Percentiles rank a stretch among this genome's conserved stretches.
These are phyloP conservation scores for Cladopsammia gracilis DNA, from an alignment of 64 coral and sea anemone genomes.

Conservation along the genomic window DNA sequence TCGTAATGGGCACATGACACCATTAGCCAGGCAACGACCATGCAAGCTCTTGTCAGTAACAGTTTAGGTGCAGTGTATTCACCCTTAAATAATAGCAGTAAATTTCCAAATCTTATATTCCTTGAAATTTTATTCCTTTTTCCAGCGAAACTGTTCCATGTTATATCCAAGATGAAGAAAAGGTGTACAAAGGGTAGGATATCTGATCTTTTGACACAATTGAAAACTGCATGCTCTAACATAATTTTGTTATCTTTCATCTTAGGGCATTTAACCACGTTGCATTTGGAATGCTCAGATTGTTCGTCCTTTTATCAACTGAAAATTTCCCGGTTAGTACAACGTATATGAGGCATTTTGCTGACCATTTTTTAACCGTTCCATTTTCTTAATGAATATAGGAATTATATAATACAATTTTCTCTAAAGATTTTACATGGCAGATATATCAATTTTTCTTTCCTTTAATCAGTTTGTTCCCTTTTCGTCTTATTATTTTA, in stretches of 20 bases:
- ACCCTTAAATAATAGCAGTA: too few species aligned
- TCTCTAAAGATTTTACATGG: background rate
- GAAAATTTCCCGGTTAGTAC: conserved; percentile 90
- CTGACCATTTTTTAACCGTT: too few species aligned
- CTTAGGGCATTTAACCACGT: conserved; percentile 79
- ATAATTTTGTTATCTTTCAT: conserved; percentile 1
- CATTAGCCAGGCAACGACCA: too few species aligned
- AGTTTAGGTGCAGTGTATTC: too few species aligned
- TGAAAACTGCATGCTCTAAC: background rate
- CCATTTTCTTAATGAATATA: too few species aligned
- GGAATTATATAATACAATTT: too few species aligned
- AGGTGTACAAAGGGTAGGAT: conserved; percentile 78
- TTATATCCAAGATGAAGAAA: conserved; percentile 61
- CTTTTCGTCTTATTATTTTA: background rate
- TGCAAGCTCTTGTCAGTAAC: too few species aligned
- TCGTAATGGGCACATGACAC: too few species aligned
- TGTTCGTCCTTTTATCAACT: conserved; percentile 87
- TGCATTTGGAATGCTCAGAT: conserved; percentile 71
- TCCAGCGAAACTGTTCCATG: conserved; percentile 75
- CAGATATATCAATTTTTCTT: too few species aligned
- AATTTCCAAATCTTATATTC: background rate
- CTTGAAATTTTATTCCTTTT: background rate
- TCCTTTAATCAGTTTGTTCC: background rate
- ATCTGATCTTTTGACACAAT: background rate
- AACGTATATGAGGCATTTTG: background rate